phyloP scores from a whole-genome alignment of 2,888 invertebrate species.

The Thereva unica region DNA sequence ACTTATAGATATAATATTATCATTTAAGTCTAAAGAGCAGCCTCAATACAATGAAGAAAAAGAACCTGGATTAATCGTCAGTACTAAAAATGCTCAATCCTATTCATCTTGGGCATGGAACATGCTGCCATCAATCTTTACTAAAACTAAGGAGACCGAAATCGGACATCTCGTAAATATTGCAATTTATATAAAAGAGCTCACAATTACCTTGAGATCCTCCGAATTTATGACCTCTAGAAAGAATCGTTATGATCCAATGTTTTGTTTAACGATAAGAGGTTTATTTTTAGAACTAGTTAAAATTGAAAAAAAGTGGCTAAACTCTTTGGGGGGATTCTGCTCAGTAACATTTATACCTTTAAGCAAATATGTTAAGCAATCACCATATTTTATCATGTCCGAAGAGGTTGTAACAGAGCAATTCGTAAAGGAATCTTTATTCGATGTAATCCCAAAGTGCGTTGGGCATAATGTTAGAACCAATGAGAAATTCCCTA shows the following conservation, averaged over 20 bases:
- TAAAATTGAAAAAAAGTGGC: conserved; percentile 68
- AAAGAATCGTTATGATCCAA: conserved; percentile 66
- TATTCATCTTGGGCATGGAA: conserved; percentile 75
- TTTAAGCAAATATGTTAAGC: conserved; percentile 28
- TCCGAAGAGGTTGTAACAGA: too few relatives aligned
- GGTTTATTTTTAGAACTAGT: conserved; percentile 69
- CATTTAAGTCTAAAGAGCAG: conserved; percentile 69
- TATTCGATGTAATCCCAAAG: too few relatives aligned
- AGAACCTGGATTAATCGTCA: not conserved
- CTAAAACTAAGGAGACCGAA: not conserved
- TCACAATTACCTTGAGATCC: conserved; percentile 70
- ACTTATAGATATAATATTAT: conserved; percentile 69
- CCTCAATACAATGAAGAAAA: conserved; percentile 47
- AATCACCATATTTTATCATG: too few relatives aligned
- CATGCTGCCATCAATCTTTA: conserved; percentile 65
- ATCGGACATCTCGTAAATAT: conserved; percentile 60
- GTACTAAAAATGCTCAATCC: conserved; percentile 45
- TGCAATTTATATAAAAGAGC: conserved; percentile 72
- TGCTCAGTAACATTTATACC: conserved; percentile 67
- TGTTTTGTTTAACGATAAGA: conserved; percentile 65
- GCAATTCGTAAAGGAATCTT: too few relatives aligned
- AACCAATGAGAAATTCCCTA: too few relatives aligned
- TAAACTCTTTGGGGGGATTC: conserved; percentile 71
- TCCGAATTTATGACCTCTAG: conserved; percentile 54
- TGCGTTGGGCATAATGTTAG: too few relatives aligned